Evolutionary conservation across 1,140 invertebrate species (phyloP), one percentile per base, ranked within the genome.

Genomic region (Drosophila saltans): DNA sequence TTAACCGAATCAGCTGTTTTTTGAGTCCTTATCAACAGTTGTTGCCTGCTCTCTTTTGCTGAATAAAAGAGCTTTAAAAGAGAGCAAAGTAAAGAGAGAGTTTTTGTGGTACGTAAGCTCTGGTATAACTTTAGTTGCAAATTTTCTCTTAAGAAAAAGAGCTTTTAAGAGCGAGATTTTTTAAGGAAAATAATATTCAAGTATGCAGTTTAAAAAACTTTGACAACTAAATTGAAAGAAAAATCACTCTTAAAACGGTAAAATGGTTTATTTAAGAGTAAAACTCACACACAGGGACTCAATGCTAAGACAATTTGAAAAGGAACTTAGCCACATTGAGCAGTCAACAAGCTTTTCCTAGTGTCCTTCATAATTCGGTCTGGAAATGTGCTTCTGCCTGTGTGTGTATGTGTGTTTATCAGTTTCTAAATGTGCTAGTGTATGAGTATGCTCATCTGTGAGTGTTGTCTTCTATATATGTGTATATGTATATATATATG

Each of bases 291-390:
- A 8, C 30, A 71, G 52, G 36, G 33, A 36, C 33, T 6, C 33
- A 69, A 36, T 40, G 45, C 40, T 11, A 28, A 57, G 52, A 57
- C 39, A 67, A 64, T 69, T 48, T 58, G 72, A 57, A 66, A 72
- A 75, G 75, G 66, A 89, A 79, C 75, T 75, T 69, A 79, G 78
- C 78, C 78, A 89, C 84, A 52, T 80, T 83, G 79, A 88, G 83
- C 57, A 80, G 83, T 80, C 76, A 78, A 74, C 85, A 84, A 89
- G 84, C 84, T 89, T 84, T 88, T 69, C 43, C 69, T 63, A 65
- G 56, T 84, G 84, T 80, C 80, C 80, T 75, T 89, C 67, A 78
- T 73, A 71, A 78, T 76, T 63, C 65, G 28, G 71, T 65, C 52
- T 56, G 43, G 41, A 52, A 30, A 59, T 48, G 30, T 59, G 16